Base-by-base conservation (phyloP, 2,888 invertebrate species). In the Pemphredon lugubris region DNA sequence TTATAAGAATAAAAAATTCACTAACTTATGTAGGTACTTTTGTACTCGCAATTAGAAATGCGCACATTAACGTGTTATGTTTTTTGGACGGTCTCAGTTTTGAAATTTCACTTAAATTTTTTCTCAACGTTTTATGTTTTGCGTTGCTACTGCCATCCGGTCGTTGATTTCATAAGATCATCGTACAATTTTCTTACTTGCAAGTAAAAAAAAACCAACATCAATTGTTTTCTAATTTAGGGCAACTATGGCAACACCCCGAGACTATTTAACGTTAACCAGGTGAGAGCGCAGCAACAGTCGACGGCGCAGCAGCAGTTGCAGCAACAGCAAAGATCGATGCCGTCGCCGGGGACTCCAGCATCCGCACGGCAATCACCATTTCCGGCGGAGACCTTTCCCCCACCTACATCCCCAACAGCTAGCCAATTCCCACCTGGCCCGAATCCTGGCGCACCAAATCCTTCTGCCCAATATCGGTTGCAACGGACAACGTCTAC, bases 321-420 rank as follows among this genome's bases (percentile, higher is more conserved):
- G 77, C 91, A 88, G 84, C 92, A 89, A 89, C 94, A 92, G 81
- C 94, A 96, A 90, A 96, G 97, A 91, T 96, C 97, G 26, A 96
- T 97, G 96, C 92, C 97, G 84, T 90, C 89, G 47, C 89, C 89
- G 14, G 90, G 92, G 66, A 90, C 89, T 63, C 89, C 91, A 71
- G 90, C 90, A 74, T 90, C 91, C 75, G 91, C 92, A 54, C 90
- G 92, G 78, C 93, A 92, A 84, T 92, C 92, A 42, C 91, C 92
- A 21, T 92, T 91, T 83, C 91, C 92, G 39, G 90, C 90, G 48
- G 92, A 91, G 83, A 86, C 91, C 47, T 92, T 92, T 77, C 91
- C 91, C 32, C 91, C 92, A 30, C 91, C 91, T 37, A 91, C 92
- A 23, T 91, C 92, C 57, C 91, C 92, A 42, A 91, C 91, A 65